phyloP scores from a whole-genome alignment of 1,140 invertebrate species.

The Drosophila sucinea region DNA sequence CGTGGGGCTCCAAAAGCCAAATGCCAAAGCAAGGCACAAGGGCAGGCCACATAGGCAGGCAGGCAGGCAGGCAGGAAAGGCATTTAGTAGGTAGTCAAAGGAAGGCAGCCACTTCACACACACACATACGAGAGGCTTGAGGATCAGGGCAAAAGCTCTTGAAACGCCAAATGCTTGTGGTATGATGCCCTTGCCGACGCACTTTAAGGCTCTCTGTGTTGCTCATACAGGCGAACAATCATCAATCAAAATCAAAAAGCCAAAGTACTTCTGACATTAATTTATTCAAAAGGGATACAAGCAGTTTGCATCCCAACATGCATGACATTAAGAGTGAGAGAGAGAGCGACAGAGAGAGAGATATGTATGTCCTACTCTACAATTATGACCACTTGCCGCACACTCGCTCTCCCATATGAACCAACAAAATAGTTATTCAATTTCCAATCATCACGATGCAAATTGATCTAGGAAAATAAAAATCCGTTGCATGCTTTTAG shows the following conservation, averaged over 20 bases:
- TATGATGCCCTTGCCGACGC: slow-evolving; percentile 19
- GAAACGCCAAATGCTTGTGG: slow-evolving; percentile 8
- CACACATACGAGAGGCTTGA: not conserved
- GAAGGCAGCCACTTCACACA: slow-evolving; percentile 40
- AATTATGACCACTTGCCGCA: slow-evolving; percentile 50
- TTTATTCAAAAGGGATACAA: slow-evolving; percentile 82
- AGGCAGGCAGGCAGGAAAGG: slow-evolving; percentile 17
- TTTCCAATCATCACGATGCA: slow-evolving; percentile 45
- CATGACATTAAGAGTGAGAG: not conserved
- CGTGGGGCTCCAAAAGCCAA: slow-evolving; percentile 43
- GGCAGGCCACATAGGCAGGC: slow-evolving; percentile 14
- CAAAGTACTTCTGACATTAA: slow-evolving; percentile 83
- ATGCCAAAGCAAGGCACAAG: slow-evolving; percentile 25
- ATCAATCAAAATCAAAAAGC: slow-evolving; percentile 83
- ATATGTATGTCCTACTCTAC: slow-evolving; percentile 24
- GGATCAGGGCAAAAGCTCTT: slow-evolving; percentile 9
- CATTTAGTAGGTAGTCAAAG: slow-evolving; percentile 20
- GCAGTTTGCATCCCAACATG: slow-evolving; percentile 55
- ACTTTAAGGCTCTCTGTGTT: slow-evolving; percentile 43
- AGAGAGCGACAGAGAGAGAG: not conserved
- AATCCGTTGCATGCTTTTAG: slow-evolving; percentile 35
- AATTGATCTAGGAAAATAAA: slow-evolving; percentile 32
- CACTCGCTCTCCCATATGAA: not conserved
- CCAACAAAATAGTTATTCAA: slow-evolving; percentile 47
- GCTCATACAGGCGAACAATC: slow-evolving; percentile 68